Conservation (phyloP, 2,888 invertebrate species). For the Catocala nupta region DNA sequence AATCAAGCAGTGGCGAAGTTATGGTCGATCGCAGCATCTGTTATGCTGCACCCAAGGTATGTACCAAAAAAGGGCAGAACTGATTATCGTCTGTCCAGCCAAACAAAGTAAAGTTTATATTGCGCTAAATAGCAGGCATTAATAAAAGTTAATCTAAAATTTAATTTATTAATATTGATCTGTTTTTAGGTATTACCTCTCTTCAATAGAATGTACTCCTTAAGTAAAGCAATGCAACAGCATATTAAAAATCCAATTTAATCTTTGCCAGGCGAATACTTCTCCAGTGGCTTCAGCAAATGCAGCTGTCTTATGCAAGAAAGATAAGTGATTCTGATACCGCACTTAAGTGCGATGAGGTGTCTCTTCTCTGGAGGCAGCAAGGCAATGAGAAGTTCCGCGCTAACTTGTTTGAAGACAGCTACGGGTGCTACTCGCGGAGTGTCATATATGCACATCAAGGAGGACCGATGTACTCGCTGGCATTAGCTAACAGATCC, state of each 20-base stretch:
- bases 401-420: conserved; percentile 80
- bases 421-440: conserved; percentile 88
- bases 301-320: conserved; percentile 68
- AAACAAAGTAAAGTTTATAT: too few species aligned
- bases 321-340: conserved; percentile 66
- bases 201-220: too few species aligned
- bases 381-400: conserved; percentile 88
- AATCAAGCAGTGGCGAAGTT: too few species aligned
- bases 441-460: conserved; percentile 88
- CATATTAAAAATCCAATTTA: background rate
- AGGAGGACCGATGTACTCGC: conserved; percentile 85
- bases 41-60: too few species aligned
- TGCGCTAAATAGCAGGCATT: too few species aligned
- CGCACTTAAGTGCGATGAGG: conserved; percentile 71
- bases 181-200: too few species aligned
- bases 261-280: conserved; percentile 66
- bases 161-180: too few species aligned
- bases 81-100: too few species aligned
- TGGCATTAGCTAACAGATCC: conserved; percentile 91
- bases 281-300: conserved; percentile 74
- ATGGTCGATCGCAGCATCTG: too few species aligned
- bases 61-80: too few species aligned
- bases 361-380: conserved; percentile 77
- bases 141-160: too few species aligned
- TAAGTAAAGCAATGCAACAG: too few species aligned